These are phyloP conservation scores for Atherinosoma microstoma DNA, from an alignment of 2,797 vertebrate genomes.

Conservation along the genomic window DNA sequence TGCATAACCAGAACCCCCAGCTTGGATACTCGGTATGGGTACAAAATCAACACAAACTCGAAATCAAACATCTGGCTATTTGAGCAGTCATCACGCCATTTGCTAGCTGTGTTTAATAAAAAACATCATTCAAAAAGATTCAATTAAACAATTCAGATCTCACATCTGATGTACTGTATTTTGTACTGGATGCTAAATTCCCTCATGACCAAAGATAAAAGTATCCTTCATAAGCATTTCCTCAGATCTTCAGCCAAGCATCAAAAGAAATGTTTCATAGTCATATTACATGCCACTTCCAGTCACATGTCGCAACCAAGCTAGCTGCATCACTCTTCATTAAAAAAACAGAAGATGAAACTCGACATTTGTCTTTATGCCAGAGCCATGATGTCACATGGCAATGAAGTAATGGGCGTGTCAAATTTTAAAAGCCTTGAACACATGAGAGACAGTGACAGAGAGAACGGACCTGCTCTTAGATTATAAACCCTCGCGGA, in stretches of 20 bases:
- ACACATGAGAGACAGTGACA: slow-evolving; percentile 32
- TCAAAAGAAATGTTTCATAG: slow-evolving; percentile 40
- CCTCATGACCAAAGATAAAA: slow-evolving; percentile 60
- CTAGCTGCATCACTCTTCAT: slow-evolving; percentile 25
- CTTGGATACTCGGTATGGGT: slow-evolving; percentile 31
- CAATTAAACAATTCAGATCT: slow-evolving; percentile 44
- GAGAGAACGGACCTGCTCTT: slow-evolving; percentile 10
- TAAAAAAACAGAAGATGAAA: slow-evolving; percentile 19
- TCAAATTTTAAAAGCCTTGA: slow-evolving; percentile 45
- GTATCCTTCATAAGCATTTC: slow-evolving; percentile 39
- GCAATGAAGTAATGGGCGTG: slow-evolving; percentile 42
- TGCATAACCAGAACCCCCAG: slow-evolving; percentile 40
- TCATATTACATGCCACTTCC: slow-evolving; percentile 40
- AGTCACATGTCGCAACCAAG: slow-evolving; percentile 39
- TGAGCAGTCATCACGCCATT: slow-evolving; percentile 47
- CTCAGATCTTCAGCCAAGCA: slow-evolving; percentile 65
- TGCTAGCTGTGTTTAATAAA: slow-evolving; percentile 44
- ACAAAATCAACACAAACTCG: slow-evolving; percentile 53
- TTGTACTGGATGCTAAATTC: slow-evolving; percentile 36
- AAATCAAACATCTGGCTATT: slow-evolving; percentile 60
- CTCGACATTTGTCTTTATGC: slow-evolving; percentile 41
- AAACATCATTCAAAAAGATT: slow-evolving; percentile 38
- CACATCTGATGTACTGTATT: slow-evolving; percentile 33
- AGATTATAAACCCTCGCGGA: too few relatives aligned
- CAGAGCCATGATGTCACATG: slow-evolving; percentile 46